Base-by-base conservation (phyloP, 2,113 vertebrate species). In the Odontophorus gujanensis region DNA sequence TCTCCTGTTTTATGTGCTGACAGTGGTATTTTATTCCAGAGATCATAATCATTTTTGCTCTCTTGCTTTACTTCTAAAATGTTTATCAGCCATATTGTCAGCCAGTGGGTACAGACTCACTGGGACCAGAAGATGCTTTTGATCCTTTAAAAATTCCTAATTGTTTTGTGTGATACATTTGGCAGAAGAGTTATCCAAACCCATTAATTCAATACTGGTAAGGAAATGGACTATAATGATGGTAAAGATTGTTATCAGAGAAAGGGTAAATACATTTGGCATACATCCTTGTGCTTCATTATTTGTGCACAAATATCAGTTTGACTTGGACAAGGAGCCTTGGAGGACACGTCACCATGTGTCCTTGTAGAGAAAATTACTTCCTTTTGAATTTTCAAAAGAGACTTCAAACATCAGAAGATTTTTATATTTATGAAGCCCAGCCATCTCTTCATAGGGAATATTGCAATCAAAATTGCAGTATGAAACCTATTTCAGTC, bases 201-300 rank as follows among this genome's bases (percentile, higher is more conserved):
- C 59, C 96, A 97, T 96, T 95, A 97, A 96, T 96, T 95, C 81
- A 93, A 89, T 96, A 87, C 82, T 95, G 74, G 87, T 96, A 96
- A 96, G 95, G 96, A 97, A 96, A 97, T 97, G 95, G 96, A 94
- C 79, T 92, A 42, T 92, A 95, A 95, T 93, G 91, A 95, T 97
- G 88, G 89, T 90, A 92, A 94, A 90, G 90, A 87, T 84, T 95
- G 95, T 92, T 97, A 87, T 96, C 90, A 92, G 92, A 72, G 76
- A 90, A 96, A 43, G 90, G 66, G 69, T 96, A 95, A 97, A 96
- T 94, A 97, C 87, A 89, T 87, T 97, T 96, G 95, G 95, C 97
- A 92, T 93, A 91, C 50, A 81, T 95, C 90, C 81, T 92, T 92
- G 14, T 90, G 62, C 89, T 93, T 96, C 90, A 89, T 95, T 93